Conservation (phyloP, 2,888 invertebrate genomes). For the Macaria liturata region DNA sequence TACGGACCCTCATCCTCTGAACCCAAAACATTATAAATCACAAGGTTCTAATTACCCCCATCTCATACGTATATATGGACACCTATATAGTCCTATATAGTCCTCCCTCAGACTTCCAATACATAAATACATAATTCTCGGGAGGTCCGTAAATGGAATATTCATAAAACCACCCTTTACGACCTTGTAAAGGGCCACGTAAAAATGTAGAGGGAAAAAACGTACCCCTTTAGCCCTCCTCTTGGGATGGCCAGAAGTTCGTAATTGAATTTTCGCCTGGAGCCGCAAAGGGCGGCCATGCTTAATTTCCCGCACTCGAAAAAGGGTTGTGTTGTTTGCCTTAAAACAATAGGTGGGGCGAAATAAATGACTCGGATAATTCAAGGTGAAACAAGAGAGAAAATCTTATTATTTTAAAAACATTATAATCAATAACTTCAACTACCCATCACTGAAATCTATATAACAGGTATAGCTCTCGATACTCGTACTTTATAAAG, state of each 20-base stretch:
- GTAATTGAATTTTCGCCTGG: conserved; percentile 83
- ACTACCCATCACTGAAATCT: no score
- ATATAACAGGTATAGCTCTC: no score
- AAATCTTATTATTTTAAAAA: no score
- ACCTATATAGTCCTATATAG: conserved; percentile 25
- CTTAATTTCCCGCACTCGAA: conserved; percentile 76
- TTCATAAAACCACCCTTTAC: conserved; percentile 80
- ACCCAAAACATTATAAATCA: conserved; percentile 34
- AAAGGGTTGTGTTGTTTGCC: conserved; percentile 65
- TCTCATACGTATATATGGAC: conserved; percentile 27
- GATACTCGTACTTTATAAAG: no score
- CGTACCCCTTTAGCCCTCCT: conserved; percentile 72
- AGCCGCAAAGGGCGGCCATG: conserved; percentile 79
- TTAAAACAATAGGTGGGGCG: conserved; percentile 34
- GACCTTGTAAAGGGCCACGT: conserved; percentile 79
- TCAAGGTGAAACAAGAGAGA: no score
- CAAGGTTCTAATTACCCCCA: conserved; percentile 45
- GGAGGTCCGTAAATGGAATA: conserved; percentile 76
- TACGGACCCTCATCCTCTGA: conserved; percentile 11
- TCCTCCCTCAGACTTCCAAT: conserved; percentile 55
- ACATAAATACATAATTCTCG: conserved; percentile 57
- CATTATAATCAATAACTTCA: no score
- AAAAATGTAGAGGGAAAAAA: conserved; percentile 79
- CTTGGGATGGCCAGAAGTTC: conserved; percentile 79
- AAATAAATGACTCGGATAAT: not conserved